These are phyloP conservation scores for Morpho achilles DNA, from an alignment of 2,888 invertebrate genomes.

Conservation along the genomic window DNA sequence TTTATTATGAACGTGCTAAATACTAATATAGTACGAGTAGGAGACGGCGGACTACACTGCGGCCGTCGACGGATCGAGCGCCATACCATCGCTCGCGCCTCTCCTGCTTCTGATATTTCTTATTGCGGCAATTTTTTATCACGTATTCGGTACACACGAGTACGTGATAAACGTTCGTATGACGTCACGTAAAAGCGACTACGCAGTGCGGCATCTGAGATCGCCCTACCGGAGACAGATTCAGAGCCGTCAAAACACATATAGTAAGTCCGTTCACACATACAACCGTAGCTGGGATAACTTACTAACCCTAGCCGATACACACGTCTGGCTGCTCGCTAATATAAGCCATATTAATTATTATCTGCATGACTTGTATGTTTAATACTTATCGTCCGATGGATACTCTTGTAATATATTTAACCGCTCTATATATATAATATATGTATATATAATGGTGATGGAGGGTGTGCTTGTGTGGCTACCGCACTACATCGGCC, in stretches of 20 bases:
- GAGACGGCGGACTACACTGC: too few relatives aligned
- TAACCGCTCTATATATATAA: neutral
- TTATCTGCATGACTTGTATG: conserved; percentile 2
- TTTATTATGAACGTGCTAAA: too few relatives aligned
- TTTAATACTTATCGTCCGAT: neutral
- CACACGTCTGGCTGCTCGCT: conserved; percentile 2
- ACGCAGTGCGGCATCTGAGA: conserved; percentile 17
- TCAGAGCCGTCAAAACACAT: neutral
- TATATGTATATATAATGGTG: neutral
- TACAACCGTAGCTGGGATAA: neutral
- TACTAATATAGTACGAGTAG: too few relatives aligned
- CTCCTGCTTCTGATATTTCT: too few relatives aligned
- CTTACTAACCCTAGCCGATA: neutral
- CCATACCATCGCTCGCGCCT: too few relatives aligned
- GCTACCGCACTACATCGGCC: too few relatives aligned
- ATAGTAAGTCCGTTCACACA: conserved; percentile 4
- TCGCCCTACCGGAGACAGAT: neutral
- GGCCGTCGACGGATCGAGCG: too few relatives aligned
- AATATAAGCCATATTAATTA: neutral
- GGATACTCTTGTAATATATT: neutral
- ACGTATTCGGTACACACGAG: too few relatives aligned
- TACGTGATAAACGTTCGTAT: neutral
- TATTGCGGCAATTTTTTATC: too few relatives aligned
- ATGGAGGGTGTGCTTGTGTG: too few relatives aligned
- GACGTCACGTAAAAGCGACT: conserved; percentile 20